Conservation (phyloP, 2,888 invertebrate species). For the Leptopterna dolabrata region DNA sequence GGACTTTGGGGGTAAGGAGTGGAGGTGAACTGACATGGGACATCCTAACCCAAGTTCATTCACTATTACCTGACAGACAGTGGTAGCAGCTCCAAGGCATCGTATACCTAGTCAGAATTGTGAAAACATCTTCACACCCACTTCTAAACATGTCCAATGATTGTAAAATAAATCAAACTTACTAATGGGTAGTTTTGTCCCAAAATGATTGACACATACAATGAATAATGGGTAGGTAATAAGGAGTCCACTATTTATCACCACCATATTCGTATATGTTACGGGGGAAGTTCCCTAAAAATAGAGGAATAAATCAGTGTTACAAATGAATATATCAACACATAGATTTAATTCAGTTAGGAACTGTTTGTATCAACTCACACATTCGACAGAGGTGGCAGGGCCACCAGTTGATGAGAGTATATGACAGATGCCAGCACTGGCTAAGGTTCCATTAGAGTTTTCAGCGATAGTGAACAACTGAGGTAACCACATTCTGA, state of each 20-base stretch:
- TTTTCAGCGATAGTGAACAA: constrained; percentile 72
- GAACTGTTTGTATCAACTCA: neutral
- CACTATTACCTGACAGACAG: no score
- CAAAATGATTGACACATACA: constrained; percentile 60
- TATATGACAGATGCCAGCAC: neutral
- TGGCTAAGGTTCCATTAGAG: neutral
- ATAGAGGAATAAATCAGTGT: neutral
- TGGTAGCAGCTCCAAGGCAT: no score
- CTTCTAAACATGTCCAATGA: neutral
- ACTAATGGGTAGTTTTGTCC: constrained; percentile 61
- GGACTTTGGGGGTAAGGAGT: no score
- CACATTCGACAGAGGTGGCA: neutral
- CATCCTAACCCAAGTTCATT: no score
- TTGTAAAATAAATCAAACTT: neutral
- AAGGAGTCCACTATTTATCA: constrained; percentile 60
- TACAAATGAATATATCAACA: no score
- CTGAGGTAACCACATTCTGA: constrained; percentile 89
- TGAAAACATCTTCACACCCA: neutral
- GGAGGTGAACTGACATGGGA: no score
- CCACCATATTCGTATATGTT: constrained; percentile 63
- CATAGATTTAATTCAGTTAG: no score
- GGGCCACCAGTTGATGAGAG: neutral
- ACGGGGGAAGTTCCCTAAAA: constrained; percentile 61
- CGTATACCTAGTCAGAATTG: no score
- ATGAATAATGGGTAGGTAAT: constrained; percentile 61